These are phyloP conservation scores for Melanaphis sacchari DNA, from an alignment of 1,140 invertebrate species.

Conservation along the genomic window DNA sequence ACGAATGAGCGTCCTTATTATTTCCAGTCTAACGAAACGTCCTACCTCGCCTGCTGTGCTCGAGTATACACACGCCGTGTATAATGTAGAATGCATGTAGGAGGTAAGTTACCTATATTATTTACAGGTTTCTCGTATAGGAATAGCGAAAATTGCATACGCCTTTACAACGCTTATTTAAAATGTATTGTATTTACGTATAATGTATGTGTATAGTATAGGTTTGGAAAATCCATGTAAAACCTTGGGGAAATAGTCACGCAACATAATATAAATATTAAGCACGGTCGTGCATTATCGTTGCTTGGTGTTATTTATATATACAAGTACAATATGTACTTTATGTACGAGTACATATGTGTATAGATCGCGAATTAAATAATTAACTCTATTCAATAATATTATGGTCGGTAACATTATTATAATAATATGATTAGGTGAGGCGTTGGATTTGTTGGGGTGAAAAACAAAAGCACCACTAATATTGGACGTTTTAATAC, in stretches of 20 bases:
- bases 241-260: slow-evolving; percentile 4
- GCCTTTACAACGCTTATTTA: not conserved
- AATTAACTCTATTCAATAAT: not conserved
- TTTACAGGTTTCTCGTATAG: not conserved
- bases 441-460: not conserved
- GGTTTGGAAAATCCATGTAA: slow-evolving; percentile 1
- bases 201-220: not conserved
- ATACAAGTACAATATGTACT: no score
- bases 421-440: not conserved
- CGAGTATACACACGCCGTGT: not conserved
- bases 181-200: slow-evolving; percentile 10
- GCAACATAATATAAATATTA: not conserved
- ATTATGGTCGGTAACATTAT: not conserved
- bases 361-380: not conserved
- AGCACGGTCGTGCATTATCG: not conserved
- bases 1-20: no score
- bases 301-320: not conserved
- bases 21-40: not conserved
- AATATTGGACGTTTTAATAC: no score
- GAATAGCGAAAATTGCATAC: not conserved
- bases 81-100: not conserved
- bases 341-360: not conserved
- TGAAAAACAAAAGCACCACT: not conserved
- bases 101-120: not conserved
- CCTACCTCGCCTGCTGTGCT: not conserved